These are phyloP conservation scores for Halictus rubicundus DNA, from an alignment of 1,140 invertebrate genomes.

Conservation along the genomic window DNA sequence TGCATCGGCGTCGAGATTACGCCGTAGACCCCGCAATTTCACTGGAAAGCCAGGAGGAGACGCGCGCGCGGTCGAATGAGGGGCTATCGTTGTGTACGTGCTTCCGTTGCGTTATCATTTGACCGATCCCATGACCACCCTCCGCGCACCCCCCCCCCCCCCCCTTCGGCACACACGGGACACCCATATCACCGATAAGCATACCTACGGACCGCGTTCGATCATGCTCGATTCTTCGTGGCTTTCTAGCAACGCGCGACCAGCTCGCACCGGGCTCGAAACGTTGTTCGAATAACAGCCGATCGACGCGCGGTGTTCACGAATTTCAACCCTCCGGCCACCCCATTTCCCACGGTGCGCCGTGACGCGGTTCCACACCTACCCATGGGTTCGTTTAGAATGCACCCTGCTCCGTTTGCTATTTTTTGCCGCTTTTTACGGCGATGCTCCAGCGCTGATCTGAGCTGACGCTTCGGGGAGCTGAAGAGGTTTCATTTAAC, in stretches of 20 bases:
- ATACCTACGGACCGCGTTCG: neutral
- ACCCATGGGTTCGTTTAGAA: neutral
- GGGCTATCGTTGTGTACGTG: conserved; percentile 49
- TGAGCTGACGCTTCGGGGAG: no score
- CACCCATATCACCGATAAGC: conserved; percentile 54
- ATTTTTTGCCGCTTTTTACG: no score
- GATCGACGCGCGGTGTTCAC: no score
- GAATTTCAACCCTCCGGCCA: neutral
- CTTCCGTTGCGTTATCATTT: conserved; percentile 60
- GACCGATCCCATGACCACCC: conserved; percentile 37
- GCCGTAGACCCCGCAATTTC: conserved; percentile 38
- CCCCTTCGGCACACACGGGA: conserved; percentile 15
- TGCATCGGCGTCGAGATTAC: conserved; percentile 41
- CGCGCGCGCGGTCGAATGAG: conserved; percentile 36
- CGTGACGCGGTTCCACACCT: no score
- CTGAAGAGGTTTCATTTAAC: no score
- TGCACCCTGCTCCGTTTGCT: neutral
- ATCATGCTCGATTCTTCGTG: neutral
- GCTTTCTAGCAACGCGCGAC: no score
- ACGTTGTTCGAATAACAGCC: neutral
- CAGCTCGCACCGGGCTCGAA: neutral
- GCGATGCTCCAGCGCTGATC: no score
- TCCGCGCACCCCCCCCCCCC: neutral
- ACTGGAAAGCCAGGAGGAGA: conserved; percentile 45
- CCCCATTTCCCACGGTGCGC: neutral